Evolutionary conservation across 2,797 vertebrate species (phyloP).

Genomic region (Champsocephalus gunnari): DNA sequence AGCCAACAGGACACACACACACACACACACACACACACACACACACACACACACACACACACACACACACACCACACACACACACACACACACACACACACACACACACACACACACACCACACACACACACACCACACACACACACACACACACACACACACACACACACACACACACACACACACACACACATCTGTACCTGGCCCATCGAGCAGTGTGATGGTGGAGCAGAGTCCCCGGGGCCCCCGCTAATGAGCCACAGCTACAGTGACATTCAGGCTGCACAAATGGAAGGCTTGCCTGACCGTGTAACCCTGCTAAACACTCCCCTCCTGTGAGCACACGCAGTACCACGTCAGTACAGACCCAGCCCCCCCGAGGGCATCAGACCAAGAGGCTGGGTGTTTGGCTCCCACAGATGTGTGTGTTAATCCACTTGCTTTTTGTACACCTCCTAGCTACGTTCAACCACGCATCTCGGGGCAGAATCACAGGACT

Average conservation of each 20-base stretch:
- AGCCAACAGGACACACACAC: neutral
- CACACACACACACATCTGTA: neutral
- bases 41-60: neutral
- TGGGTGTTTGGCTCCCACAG: slow-evolving; percentile 44
- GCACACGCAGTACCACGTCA: slow-evolving; percentile 11
- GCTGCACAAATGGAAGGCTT: slow-evolving; percentile 40
- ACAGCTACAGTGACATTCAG: slow-evolving; percentile 37
- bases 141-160: neutral
- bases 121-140: slow-evolving; percentile 7
- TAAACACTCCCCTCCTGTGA: slow-evolving; percentile 18
- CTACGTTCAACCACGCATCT: slow-evolving; percentile 20
- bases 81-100: no score
- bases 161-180: slow-evolving; percentile 3
- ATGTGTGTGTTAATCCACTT: slow-evolving; percentile 46
- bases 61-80: neutral
- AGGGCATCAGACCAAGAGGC: slow-evolving; percentile 28
- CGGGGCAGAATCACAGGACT: slow-evolving; percentile 37
- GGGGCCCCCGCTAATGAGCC: slow-evolving; percentile 63
- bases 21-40: neutral
- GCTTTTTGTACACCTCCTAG: slow-evolving; percentile 11
- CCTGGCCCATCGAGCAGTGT: slow-evolving; percentile 50
- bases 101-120: no score
- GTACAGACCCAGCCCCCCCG: slow-evolving; percentile 1
- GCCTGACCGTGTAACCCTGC: slow-evolving; percentile 55
- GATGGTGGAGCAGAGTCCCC: slow-evolving; percentile 57